A percentile compares a stretch with the other conserved stretches of the same genome.
Evolutionary conservation across 2,113 vertebrate genomes (phyloP).

Genomic region (Myrmecobius fasciatus): DNA sequence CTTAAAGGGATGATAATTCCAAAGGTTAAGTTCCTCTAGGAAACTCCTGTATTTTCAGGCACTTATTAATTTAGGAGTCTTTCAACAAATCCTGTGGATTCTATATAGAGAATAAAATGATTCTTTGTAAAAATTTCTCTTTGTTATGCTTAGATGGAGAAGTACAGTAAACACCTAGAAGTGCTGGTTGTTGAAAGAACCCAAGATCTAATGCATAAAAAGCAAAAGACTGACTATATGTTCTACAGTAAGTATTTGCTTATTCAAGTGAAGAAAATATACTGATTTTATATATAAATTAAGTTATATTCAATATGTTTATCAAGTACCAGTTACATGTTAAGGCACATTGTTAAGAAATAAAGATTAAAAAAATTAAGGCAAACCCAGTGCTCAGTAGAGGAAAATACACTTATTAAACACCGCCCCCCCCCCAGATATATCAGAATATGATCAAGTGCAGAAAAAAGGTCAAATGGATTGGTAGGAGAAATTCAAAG

Average conservation of each 20-base stretch:
- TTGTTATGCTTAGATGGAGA: conserved; percentile 89
- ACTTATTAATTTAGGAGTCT: conserved; percentile 31
- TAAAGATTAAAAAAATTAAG: not conserved
- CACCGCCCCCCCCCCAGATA: too few relatives aligned
- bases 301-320: not conserved
- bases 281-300: conserved; percentile 1
- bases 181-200: conserved; percentile 89
- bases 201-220: conserved; percentile 91
- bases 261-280: not conserved
- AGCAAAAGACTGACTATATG: conserved; percentile 89
- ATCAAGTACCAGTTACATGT: not conserved
- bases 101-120: conserved; percentile 25
- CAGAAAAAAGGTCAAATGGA: not conserved
- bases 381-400: not conserved
- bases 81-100: conserved; percentile 45
- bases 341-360: not conserved
- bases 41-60: conserved; percentile 5
- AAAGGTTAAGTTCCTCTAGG: not conserved
- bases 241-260: conserved; percentile 87
- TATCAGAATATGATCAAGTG: not conserved
- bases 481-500: not conserved
- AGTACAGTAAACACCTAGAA: conserved; percentile 93
- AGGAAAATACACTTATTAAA: not conserved
- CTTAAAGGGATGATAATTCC: conserved; percentile 32
- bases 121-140: conserved; percentile 52